Evolutionary conservation across 2,113 vertebrate genomes (phyloP).

Genomic region (Stercorarius parasiticus): DNA sequence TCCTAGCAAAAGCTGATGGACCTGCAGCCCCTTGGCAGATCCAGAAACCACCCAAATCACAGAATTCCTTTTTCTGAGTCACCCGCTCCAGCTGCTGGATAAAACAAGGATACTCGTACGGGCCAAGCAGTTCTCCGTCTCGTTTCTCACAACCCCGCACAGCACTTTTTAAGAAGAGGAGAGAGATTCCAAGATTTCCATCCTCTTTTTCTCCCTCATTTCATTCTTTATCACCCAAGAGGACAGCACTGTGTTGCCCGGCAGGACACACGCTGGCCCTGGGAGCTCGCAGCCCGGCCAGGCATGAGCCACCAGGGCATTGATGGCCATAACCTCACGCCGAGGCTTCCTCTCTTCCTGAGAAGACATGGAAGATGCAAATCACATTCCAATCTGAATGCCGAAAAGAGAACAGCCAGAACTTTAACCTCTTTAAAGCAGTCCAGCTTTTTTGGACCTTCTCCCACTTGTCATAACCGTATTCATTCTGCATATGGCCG

Average conservation of each 20-base stretch:
- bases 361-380: not conserved
- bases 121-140: not conserved
- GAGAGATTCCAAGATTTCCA: not conserved
- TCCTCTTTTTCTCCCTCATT: not conserved
- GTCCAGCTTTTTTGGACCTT: not conserved
- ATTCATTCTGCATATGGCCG: not conserved
- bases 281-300: not conserved
- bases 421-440: not conserved
- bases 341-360: not conserved
- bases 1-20: not conserved
- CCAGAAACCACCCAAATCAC: not conserved
- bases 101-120: accelerated
- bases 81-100: not conserved
- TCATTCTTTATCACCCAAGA: not conserved
- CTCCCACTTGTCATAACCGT: not conserved
- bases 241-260: not conserved
- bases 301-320: not conserved
- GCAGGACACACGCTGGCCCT: not conserved
- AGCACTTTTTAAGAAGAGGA: not conserved
- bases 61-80: not conserved
- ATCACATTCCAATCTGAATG: not conserved
- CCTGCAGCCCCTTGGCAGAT: not conserved
- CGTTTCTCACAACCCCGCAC: not conserved
- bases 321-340: accelerated
- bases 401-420: not conserved